Base-by-base conservation (phyloP, 2,888 invertebrate genomes). In the Apamea sordens region DNA sequence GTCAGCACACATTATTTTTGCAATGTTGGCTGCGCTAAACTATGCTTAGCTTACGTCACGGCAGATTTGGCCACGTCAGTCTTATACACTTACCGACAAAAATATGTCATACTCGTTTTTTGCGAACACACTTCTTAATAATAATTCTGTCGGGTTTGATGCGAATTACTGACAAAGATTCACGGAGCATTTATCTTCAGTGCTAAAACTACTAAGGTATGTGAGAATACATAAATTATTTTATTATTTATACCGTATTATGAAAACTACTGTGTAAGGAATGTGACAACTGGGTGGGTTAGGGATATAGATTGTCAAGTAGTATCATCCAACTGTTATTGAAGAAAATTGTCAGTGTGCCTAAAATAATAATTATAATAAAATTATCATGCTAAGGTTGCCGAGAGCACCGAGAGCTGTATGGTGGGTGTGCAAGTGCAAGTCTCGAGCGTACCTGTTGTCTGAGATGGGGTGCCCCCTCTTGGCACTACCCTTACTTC, bases 1-100 rank as follows among this genome's bases (percentile, higher is more conserved):
- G 93, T 90, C 90, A 92, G 91, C 92, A 85, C 91, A 92, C 92
- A 89, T 86, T 76, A 70, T 68, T 44, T 73, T 64, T 79, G 56
- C 73, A 86, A 87, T 78, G 87, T 77, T 59, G n/a, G 69, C 82
- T 78, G 80, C 53, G 77, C 71, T 78, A 59, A 83, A 86, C 69
- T 72, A 89, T 82, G 76, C 68, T 86, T 88, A 86, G 85, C 83
- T 89, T 89, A 88, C 89, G 89, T 76, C 63, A 82, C 77, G 10
- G 77, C 73, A 82, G 50, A 77, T 88, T 86, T 86, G 80, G 85
- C 79, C 79, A 88, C 32, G 50, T 82, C 81, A 89, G 81, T 84
- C 79, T 80, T 75, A 76, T 85, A 41, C 36, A 41, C 73, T 82
- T 76, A 68, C 63, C 18, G 1, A 74, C 15, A 24, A 65, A 64